These are phyloP conservation scores for Sphaeramia orbicularis DNA, from an alignment of 2,797 vertebrate genomes.

Conservation along the genomic window DNA sequence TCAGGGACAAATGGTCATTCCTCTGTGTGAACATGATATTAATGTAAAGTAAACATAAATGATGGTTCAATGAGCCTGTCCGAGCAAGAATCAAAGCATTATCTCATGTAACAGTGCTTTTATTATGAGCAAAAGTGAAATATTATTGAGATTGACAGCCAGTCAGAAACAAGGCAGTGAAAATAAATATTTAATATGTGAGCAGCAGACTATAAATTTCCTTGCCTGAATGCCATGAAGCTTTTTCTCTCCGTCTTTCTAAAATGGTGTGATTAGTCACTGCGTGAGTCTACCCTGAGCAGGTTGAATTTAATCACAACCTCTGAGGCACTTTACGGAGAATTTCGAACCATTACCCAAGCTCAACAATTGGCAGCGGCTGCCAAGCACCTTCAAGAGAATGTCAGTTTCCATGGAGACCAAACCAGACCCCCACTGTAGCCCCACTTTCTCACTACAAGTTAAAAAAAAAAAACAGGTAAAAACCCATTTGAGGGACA, in stretches of 20 bases:
- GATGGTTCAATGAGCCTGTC: neutral
- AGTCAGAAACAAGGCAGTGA: slow-evolving; percentile 9
- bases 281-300: slow-evolving; percentile 38
- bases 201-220: slow-evolving; percentile 24
- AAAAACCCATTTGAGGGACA: slow-evolving; percentile 47
- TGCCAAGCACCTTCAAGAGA: slow-evolving; percentile 75
- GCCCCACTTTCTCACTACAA: slow-evolving; percentile 31
- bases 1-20: slow-evolving; percentile 4
- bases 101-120: neutral
- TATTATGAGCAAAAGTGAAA: neutral
- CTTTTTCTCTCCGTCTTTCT: slow-evolving; percentile 33
- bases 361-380: slow-evolving; percentile 76
- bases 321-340: slow-evolving; percentile 70
- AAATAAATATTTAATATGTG: slow-evolving; percentile 10
- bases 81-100: neutral
- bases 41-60: neutral
- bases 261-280: slow-evolving; percentile 49
- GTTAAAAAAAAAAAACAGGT: slow-evolving; percentile 9
- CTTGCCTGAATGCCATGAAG: slow-evolving; percentile 36
- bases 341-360: slow-evolving; percentile 76
- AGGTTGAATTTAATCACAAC: slow-evolving; percentile 67
- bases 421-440: slow-evolving; percentile 53
- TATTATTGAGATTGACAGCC: slow-evolving; percentile 11
- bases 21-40: slow-evolving; percentile 6
- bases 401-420: slow-evolving; percentile 86